Evolutionary conservation across 2,113 vertebrate genomes (phyloP).

Genomic region (Caloenas nicobarica): DNA sequence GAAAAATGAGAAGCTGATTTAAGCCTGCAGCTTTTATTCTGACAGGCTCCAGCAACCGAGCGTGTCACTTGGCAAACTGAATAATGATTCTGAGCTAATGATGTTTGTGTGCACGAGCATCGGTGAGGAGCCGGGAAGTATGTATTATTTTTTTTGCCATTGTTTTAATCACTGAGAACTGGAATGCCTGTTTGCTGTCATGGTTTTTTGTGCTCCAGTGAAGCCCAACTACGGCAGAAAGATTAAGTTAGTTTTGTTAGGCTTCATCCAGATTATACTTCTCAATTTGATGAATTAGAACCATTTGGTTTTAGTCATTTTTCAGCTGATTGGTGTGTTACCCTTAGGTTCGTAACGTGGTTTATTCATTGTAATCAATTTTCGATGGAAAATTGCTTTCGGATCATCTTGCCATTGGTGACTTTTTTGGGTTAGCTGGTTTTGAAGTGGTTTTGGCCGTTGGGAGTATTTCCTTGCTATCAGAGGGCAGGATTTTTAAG

Average conservation of each 20-base stretch:
- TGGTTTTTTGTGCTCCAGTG: background rate
- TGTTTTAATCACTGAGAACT: background rate
- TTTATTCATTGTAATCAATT: background rate
- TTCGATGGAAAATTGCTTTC: background rate
- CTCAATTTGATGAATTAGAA: background rate
- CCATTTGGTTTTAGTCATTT: background rate
- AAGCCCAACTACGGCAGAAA: background rate
- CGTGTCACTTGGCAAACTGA: background rate
- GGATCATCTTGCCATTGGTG: background rate
- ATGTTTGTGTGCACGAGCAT: background rate
- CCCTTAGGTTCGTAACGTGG: background rate
- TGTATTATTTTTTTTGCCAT: background rate
- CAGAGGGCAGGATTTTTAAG: background rate
- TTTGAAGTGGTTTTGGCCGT: background rate
- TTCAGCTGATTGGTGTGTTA: background rate
- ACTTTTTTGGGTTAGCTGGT: background rate
- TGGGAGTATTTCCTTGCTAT: background rate
- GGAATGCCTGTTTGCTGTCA: background rate
- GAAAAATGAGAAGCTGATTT: background rate
- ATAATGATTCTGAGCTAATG: background rate
- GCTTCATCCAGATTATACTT: background rate
- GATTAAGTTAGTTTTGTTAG: background rate
- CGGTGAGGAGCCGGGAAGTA: background rate
- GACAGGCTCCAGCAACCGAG: background rate
- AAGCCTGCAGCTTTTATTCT: background rate